phyloP scores from a whole-genome alignment of 2,888 invertebrate species.

The Apamea sordens region DNA sequence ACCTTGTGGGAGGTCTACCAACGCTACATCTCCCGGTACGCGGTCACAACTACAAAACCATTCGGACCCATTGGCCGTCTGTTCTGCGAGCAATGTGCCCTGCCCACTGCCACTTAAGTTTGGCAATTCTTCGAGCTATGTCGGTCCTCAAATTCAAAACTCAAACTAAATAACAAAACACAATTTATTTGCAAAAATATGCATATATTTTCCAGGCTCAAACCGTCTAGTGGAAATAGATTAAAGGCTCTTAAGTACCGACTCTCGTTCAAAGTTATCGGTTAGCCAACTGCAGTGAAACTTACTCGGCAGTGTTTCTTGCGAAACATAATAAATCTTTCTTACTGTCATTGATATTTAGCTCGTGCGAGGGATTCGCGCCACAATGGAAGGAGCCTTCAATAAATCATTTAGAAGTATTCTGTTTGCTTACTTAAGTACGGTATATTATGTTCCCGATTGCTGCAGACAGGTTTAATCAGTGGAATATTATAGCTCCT shows the following conservation, averaged over 20 bases:
- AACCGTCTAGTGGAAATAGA: conserved; percentile 66
- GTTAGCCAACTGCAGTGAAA: conserved; percentile 84
- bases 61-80: no score
- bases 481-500: conserved; percentile 36
- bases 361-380: conserved; percentile 81
- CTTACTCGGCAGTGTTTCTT: conserved; percentile 81
- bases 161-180: conserved; percentile 5
- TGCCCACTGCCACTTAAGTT: no score
- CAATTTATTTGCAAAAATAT: conserved; percentile 32
- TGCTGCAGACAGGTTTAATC: conserved; percentile 62
- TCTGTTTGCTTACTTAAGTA: conserved; percentile 77
- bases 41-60: no score
- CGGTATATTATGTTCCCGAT: conserved; percentile 61
- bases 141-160: background rate
- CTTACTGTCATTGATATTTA: conserved; percentile 88
- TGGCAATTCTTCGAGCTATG: no score
- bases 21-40: no score
- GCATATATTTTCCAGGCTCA: conserved; percentile 62
- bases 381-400: conserved; percentile 77
- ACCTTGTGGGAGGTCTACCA: no score
- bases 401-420: conserved; percentile 86
- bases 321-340: conserved; percentile 87
- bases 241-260: conserved; percentile 83
- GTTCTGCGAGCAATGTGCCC: no score
- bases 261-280: conserved; percentile 79